These are phyloP conservation scores for Neocrepidodera transversa DNA, from an alignment of 2,888 invertebrate species.

Conservation along the genomic window DNA sequence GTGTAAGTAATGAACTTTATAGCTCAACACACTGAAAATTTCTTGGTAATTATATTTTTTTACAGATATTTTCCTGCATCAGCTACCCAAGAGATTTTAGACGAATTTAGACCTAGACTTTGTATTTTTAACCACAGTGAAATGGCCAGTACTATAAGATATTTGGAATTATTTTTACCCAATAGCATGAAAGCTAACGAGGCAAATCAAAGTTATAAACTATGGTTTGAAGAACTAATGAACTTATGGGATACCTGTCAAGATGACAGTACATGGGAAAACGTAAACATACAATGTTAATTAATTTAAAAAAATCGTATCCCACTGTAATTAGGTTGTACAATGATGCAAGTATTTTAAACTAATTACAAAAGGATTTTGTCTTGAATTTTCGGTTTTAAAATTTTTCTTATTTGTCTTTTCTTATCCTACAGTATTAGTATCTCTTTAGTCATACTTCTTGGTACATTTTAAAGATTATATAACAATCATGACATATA, in stretches of 20 bases:
- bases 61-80: conserved; percentile 73
- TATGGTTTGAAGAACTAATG: conserved; percentile 85
- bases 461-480: too few species aligned
- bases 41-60: too few species aligned
- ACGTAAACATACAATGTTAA: conserved; percentile 56
- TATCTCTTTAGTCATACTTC: too few species aligned
- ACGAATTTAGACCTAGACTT: conserved; percentile 79
- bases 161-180: conserved; percentile 80
- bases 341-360: too few species aligned
- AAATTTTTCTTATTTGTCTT: too few species aligned
- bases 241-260: conserved; percentile 79
- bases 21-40: too few species aligned
- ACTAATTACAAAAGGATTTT: too few species aligned
- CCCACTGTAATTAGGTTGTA: too few species aligned
- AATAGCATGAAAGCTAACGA: conserved; percentile 70
- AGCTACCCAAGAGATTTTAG: conserved; percentile 86
- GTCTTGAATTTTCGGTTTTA: too few species aligned
- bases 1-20: conserved; percentile 51
- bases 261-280: conserved; percentile 74
- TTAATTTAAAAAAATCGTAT: too few species aligned
- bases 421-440: too few species aligned
- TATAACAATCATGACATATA: too few species aligned
- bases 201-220: conserved; percentile 70
- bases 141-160: conserved; percentile 62
- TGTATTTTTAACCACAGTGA: conserved; percentile 73